Evolutionary conservation across 1,140 invertebrate genomes (phyloP), one percentile per base, ranked within the genome.

Genomic region (Sitodiplosis mosellana): DNA sequence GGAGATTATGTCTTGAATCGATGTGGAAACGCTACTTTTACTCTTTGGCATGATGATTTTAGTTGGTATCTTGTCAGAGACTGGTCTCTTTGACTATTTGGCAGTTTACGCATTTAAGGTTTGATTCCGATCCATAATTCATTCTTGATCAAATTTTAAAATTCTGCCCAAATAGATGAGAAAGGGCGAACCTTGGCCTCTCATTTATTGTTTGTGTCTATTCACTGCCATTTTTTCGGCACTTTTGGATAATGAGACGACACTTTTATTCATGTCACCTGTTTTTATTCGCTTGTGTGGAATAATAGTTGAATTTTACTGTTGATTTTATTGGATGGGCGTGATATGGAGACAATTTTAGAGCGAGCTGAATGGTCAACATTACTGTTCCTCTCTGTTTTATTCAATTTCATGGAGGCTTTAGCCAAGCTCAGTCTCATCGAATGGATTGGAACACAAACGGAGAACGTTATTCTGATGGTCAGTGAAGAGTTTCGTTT

Each of bases 351-450:
- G 57, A 76, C 78, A 2, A 73, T 91, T 37, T 67, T 92, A 48
- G 75, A 79, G 0, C 70, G 83, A 48, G 83, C 92, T 0, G 88
- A 93, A 62, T 91, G 87, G 87, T 81, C 81, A 1, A 92, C 87
- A 1, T 60, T 93, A 1, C 63, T 91, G 11, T 93, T 92, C 64
- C 92, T 93, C 57, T 84, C 84, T 0, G 79, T 84, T 0, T 63
- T 93, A 0, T 93, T 93, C 51, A 79, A 90, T 8, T 68, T 93
- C 0, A 93, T 93, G 87, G 87, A 91, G 67, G 85, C 78, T 1
- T 59, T 87, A n/a, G 71, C 77, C 0, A 69, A 73, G 55, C 55
- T 87, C 17, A 78, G 80, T 10, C 58, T 87, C 0, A 78, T 87
- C 8, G 69, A 72, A 17, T 83, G 73, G 70, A 82, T 87, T 48